Base-by-base conservation (phyloP, 2,888 invertebrate species). In the Tortricodes alternella region DNA sequence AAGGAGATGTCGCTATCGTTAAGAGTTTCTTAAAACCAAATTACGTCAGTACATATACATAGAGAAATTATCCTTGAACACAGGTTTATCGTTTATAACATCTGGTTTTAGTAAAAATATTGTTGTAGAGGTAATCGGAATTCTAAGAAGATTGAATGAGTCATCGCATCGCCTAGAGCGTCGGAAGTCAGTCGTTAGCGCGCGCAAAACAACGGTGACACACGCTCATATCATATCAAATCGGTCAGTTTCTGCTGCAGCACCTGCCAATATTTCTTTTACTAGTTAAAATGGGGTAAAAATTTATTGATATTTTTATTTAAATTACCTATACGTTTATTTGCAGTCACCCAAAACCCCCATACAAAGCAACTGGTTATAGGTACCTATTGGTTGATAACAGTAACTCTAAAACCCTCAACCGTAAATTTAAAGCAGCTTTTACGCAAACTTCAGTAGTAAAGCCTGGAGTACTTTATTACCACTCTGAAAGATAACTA, bases 381-480 rank as follows among this genome's bases (percentile, higher is more conserved):
- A 38, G 34, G 32, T 24, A 41, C 34, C n/a, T n/a, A 38, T 9
- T 21, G 37, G 58, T 59, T 39, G 61, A 57, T 50, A 52, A 51
- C 51, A 55, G 58, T 62, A 60, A 55, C 59, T 29, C 53, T 55
- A 35, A 44, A 53, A 27, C 18, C 53, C 16, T 46, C 58, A 46
- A 23, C 53, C 46, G 57, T 60, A 60, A 64, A 62, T 37, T 62
- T 53, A 60, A 62, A 55, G 44, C 46, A 49, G 61, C 61, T 62
- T 59, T 68, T 68, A 69, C 66, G 68, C 80, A 76, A 78, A 83
- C 79, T 74, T 74, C 76, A 70, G 76, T 75, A 76, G 78, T 78
- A 83, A 80, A 80, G 71, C 66, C 65, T 62, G 65, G 67, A 73
- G 79, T 78, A 80, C 78, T 88, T 87, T 86, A 87, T 83, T 79